Conservation (phyloP, 2,113 vertebrate species). For the Tichodroma muraria region DNA sequence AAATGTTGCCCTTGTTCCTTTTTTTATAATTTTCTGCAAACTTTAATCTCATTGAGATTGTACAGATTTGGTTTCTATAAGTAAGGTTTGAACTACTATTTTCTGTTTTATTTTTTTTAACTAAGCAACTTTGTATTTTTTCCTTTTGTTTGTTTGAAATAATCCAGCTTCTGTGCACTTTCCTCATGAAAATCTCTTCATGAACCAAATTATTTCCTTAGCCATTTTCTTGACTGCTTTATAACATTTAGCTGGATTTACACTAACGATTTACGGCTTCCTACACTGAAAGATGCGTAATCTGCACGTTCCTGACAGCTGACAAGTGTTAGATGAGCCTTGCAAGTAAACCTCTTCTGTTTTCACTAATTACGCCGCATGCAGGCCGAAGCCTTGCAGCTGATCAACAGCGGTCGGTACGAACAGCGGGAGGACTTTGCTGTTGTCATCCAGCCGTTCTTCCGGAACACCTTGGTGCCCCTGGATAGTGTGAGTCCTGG, state of each 20-base stretch:
- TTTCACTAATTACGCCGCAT: background rate
- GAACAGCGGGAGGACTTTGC: constrained; percentile 80
- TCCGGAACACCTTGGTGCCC: constrained; percentile 77
- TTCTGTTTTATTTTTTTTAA: background rate
- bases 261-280: background rate
- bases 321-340: background rate
- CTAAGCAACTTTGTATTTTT: background rate
- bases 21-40: background rate
- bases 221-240: background rate
- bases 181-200: background rate
- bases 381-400: constrained; percentile 10
- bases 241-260: background rate
- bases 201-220: background rate
- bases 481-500: constrained; percentile 69
- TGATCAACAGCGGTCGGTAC: constrained; percentile 70
- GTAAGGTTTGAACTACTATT: background rate
- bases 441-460: constrained; percentile 82
- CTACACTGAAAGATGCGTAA: background rate
- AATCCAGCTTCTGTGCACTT: background rate
- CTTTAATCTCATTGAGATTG: background rate
- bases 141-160: background rate
- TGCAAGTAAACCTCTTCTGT: background rate
- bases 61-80: background rate
- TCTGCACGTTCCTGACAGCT: background rate
- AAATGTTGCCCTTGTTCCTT: background rate